Evolutionary conservation across 2,888 invertebrate species (phyloP), one percentile per base, ranked within the genome.

Genomic region (Sepioteuthis lessoniana): DNA sequence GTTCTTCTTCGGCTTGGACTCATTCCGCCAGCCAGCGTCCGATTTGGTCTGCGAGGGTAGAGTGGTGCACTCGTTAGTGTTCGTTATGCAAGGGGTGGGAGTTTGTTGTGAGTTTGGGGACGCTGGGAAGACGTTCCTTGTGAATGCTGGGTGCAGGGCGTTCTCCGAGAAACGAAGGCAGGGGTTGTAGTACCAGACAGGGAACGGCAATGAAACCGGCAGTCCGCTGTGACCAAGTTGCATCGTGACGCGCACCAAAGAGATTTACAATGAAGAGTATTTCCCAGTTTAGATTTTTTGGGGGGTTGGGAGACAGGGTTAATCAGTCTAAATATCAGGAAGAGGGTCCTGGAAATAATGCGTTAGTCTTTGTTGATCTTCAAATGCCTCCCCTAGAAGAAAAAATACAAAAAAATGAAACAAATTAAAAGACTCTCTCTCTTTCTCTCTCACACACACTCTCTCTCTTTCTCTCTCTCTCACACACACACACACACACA

Each of bases 1-100:
- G n/a, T 91, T 91, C 42, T 91, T 91, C 31, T 91, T 91, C 2
- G 91, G 91, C 21, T 91, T 91, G 4, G 91, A 91, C 42, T 91
- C 91, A 42, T 42, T 25, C 19, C 46, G 91, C 91, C 91, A 91
- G n/a, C 8, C 19, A 38, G 42, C 91, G 91, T 91, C 91, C 42
- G 91, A 46, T 31, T 46, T 91, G 7, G 38, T 21, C 31, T 42
- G 13, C 25, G 91, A 2, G 35, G 76, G 13, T 35, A 76, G 0
- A 8, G 21, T 0, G 2, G 76, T 76, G 76, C 76, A 76, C n/a
- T 76, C 76, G 16, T 13, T 35, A 76, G 76, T 76, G 76, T 76
- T 35, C 76, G 76, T 76, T n/a, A 76, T 35, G 76, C 76, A 16
- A 0, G 76, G n/a, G n/a, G 76, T 35, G 16, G 76, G 1, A 4